Conservation (phyloP, 2,888 invertebrate genomes). For the Mythimna albipuncta region DNA sequence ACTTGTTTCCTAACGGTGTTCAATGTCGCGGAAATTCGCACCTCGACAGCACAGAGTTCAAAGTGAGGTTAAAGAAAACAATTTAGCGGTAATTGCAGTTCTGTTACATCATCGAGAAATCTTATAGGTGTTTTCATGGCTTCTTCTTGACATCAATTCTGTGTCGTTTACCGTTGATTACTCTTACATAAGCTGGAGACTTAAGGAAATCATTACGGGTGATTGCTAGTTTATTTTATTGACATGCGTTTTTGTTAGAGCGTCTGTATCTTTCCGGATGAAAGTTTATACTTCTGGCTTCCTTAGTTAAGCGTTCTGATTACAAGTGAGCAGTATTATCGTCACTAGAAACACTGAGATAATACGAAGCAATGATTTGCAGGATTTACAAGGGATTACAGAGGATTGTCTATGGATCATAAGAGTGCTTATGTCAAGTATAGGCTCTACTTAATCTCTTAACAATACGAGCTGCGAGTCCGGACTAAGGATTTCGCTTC, state of each 20-base stretch:
- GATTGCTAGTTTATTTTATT: conserved; percentile 38
- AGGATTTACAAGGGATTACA: conserved; percentile 4
- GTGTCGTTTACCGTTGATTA: conserved; percentile 29
- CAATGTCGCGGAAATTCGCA: conserved; percentile 39
- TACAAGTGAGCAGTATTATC: background rate
- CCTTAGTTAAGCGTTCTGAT: background rate
- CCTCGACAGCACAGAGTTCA: conserved; percentile 46
- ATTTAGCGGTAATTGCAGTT: conserved; percentile 17
- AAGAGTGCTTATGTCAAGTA: background rate
- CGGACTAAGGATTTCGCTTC: too few species aligned
- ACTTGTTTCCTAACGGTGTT: conserved; percentile 14
- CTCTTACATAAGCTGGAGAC: conserved; percentile 40
- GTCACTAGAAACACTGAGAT: too few species aligned
- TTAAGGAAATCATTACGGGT: conserved; percentile 48
- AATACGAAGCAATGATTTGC: background rate
- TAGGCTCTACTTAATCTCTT: background rate
- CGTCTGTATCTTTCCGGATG: conserved; percentile 17
- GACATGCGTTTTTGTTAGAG: conserved; percentile 19
- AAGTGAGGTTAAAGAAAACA: conserved; percentile 47
- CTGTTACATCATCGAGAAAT: conserved; percentile 43
- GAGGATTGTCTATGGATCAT: background rate
- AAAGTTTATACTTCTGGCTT: background rate
- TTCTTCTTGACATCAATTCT: conserved; percentile 33
- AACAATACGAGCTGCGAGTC: too few species aligned
- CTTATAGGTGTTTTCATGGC: conserved; percentile 26